Percentiles rank a stretch among this genome's conserved stretches.
Evolutionary conservation across 2,888 invertebrate species (phyloP).

Genomic region (Listrodromus nycthemerus): DNA sequence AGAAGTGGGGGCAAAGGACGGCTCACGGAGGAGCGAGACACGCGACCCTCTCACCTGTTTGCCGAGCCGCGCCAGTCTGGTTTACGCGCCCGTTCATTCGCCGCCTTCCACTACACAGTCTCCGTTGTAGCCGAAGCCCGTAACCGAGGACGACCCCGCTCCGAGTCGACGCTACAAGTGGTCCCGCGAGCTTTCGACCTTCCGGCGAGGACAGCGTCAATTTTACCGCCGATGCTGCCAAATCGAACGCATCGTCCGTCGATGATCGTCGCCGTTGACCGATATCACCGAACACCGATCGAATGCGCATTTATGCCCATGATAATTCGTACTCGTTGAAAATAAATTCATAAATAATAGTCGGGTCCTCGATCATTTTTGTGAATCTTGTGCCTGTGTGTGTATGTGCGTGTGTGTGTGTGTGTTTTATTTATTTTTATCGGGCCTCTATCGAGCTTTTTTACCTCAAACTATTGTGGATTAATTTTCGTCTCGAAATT

Average conservation of each 20-base stretch:
- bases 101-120: conserved; percentile 71
- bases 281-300: not conserved
- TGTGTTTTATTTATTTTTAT: too few relatives aligned
- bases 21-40: conserved; percentile 52
- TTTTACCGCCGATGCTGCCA: conserved; percentile 1
- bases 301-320: not conserved
- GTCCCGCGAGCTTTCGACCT: conserved; percentile 53
- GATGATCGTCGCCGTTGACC: not conserved
- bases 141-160: conserved; percentile 38
- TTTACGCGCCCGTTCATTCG: conserved; percentile 80
- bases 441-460: not conserved
- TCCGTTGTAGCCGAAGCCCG: conserved; percentile 71
- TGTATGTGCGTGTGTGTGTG: too few relatives aligned
- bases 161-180: conserved; percentile 58
- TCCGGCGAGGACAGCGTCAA: conserved; percentile 7
- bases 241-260: conserved; percentile 12
- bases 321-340: not conserved
- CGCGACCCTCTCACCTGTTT: conserved; percentile 78
- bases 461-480: not conserved
- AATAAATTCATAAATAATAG: not conserved
- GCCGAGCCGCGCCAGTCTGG: conserved; percentile 79
- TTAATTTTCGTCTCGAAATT: not conserved
- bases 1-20: conserved; percentile 37
- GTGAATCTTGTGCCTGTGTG: conserved; percentile 25
- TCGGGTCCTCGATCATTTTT: not conserved